Percentiles rank a stretch among this genome's conserved stretches.
These are phyloP conservation scores for Brenthis hecate DNA, from an alignment of 2,888 invertebrate genomes.

Conservation along the genomic window DNA sequence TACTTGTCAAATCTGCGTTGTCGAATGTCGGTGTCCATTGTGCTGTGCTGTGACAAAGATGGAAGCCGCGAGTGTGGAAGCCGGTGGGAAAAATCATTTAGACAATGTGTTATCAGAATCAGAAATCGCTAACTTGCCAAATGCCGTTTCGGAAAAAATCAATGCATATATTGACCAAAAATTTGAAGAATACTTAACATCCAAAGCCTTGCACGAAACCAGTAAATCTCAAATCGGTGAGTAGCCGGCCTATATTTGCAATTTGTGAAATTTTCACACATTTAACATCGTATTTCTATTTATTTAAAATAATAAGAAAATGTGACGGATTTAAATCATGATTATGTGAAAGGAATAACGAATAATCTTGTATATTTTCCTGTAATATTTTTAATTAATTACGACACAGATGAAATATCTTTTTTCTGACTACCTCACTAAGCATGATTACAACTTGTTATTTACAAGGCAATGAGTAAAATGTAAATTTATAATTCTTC, in stretches of 20 bases:
- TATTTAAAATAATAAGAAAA: neutral
- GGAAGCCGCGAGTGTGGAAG: constrained; percentile 70
- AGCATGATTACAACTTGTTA: too few species aligned
- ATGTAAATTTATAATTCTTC: too few species aligned
- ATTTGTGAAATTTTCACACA: constrained; percentile 16
- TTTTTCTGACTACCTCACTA: too few species aligned
- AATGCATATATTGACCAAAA: constrained; percentile 80
- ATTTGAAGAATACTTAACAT: constrained; percentile 87
- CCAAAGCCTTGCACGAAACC: constrained; percentile 88
- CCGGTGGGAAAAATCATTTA: constrained; percentile 74
- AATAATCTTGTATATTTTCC: neutral
- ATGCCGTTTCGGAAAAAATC: constrained; percentile 80
- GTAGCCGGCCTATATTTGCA: constrained; percentile 47
- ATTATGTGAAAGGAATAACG: neutral
- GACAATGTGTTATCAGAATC: constrained; percentile 70
- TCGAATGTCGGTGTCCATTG: neutral
- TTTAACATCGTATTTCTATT: neutral
- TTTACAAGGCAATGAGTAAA: too few species aligned
- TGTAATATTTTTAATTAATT: too few species aligned
- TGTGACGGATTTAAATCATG: neutral
- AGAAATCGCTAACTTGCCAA: constrained; percentile 64
- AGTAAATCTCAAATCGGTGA: constrained; percentile 84
- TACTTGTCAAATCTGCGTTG: constrained; percentile 16
- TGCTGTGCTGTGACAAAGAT: constrained; percentile 57
- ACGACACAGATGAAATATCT: too few species aligned